These are phyloP conservation scores for Synergus umbraculus DNA, from an alignment of 2,888 invertebrate genomes.

Conservation along the genomic window DNA sequence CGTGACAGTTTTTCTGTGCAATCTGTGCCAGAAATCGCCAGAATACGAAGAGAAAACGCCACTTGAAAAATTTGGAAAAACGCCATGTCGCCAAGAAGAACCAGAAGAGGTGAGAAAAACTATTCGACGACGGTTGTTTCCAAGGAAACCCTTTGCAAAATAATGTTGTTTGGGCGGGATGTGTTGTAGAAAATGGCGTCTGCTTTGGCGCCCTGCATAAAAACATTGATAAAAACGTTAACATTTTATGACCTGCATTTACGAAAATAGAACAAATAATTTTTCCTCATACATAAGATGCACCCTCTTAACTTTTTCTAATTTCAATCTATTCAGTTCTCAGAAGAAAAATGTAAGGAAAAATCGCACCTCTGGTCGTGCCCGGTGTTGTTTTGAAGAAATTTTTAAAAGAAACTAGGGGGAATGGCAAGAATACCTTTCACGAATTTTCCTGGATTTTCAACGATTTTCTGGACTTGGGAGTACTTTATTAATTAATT, in stretches of 20 bases:
- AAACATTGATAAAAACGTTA: slow-evolving; percentile 36
- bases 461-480: background rate
- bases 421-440: background rate
- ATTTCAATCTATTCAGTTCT: background rate
- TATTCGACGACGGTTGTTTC: background rate
- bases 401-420: background rate
- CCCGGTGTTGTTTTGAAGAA: background rate
- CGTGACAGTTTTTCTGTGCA: slow-evolving; percentile 32
- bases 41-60: slow-evolving; percentile 24
- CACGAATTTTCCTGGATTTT: background rate
- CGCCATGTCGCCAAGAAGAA: slow-evolving; percentile 63
- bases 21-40: slow-evolving; percentile 29
- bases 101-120: slow-evolving; percentile 60
- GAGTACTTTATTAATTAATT: background rate
- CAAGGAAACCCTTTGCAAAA: slow-evolving; percentile 1
- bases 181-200: slow-evolving; percentile 59
- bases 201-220: slow-evolving; percentile 61
- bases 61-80: slow-evolving; percentile 14
- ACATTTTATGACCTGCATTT: background rate
- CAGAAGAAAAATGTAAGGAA: background rate
- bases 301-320: background rate
- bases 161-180: slow-evolving; percentile 62
- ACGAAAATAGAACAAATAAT: background rate
- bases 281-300: background rate
- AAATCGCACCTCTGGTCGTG: background rate